Conservation (phyloP, 2,888 invertebrate species). For the Caenorhabditis angaria region DNA sequence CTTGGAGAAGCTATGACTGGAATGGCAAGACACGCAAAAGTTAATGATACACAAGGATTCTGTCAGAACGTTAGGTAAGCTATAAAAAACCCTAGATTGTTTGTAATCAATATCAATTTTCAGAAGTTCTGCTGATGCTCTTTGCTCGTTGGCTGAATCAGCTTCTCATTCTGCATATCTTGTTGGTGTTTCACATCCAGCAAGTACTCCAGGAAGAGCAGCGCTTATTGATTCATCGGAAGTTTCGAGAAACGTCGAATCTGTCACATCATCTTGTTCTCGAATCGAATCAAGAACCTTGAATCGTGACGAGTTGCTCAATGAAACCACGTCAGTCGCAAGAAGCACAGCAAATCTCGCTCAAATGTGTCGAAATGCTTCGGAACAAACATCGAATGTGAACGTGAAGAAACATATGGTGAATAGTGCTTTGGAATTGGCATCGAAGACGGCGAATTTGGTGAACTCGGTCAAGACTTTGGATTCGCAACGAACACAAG, state of each 20-base stretch:
- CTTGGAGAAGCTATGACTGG: slow-evolving; percentile 84
- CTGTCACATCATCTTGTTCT: slow-evolving; percentile 88
- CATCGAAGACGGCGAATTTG: slow-evolving; percentile 90
- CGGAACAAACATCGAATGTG: slow-evolving; percentile 86
- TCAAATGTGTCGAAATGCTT: slow-evolving; percentile 91
- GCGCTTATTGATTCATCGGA: slow-evolving; percentile 89
- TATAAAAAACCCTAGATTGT: slow-evolving; percentile 3
- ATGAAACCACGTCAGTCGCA: slow-evolving; percentile 85
- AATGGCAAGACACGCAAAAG: slow-evolving; percentile 89
- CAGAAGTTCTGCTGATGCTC: slow-evolving; percentile 81
- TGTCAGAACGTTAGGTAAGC: slow-evolving; percentile 81
- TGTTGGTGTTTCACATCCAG: slow-evolving; percentile 90
- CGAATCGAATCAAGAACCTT: slow-evolving; percentile 53
- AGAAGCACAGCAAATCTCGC: slow-evolving; percentile 94
- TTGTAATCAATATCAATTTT: slow-evolving; percentile 13
- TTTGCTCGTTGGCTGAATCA: slow-evolving; percentile 90
- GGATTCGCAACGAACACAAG: slow-evolving; percentile 75
- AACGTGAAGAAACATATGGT: slow-evolving; percentile 92
- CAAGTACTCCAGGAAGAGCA: slow-evolving; percentile 83
- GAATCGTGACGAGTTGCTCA: slow-evolving; percentile 53
- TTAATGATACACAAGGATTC: slow-evolving; percentile 85
- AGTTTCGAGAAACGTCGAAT: slow-evolving; percentile 86
- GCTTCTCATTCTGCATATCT: slow-evolving; percentile 92
- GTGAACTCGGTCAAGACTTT: slow-evolving; percentile 90
- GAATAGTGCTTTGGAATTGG: slow-evolving; percentile 95